Base-by-base conservation (phyloP, 2,797 vertebrate species). In the Limnodromus scolopaceus region DNA sequence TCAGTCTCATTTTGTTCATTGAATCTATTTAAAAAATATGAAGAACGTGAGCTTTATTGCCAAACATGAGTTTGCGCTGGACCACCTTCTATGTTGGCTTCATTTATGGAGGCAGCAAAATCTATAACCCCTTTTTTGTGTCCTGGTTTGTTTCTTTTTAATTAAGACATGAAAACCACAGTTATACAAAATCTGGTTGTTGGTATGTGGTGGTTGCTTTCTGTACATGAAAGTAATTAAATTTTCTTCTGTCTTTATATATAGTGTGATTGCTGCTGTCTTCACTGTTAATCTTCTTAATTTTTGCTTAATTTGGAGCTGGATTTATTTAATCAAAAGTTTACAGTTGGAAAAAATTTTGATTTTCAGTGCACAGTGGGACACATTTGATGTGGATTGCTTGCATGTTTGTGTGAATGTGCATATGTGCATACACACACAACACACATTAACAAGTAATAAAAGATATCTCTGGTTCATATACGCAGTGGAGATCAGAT, bases 391-490 rank as follows among this genome's bases (percentile, higher is more conserved):
- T 89, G 84, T 74, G 76, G 70, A 70, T 60, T 83, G 70, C 94
- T 95, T 86, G 81, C 16, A 14, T 91, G 85, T 92, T 96, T 91
- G 63, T 91, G 49, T 94, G 89, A 94, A 78, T 60, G 72, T 90
- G 78, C 49, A 2, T 87, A 57, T 84, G 64, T 57, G 68, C 60
- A 65, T 39, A 86, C 95, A 97, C 88, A 94, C 93, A 92, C 45
- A 96, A 84, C 94, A 84, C 88, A 94, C 87, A 97, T 96, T 98
- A 97, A 97, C 97, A 96, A 97, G 96, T 95, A 97, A 96, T 98
- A 97, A 98, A 96, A 96, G 82, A 78, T 97, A 97, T 96, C 82
- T 97, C 71, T 91, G 96, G 91, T 97, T 98, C 94, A 93, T 95
- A 95, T 96, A 87, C 3, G 2, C 94, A 78, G 65, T 66, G 81